A percentile compares a stretch with the other conserved stretches of the same genome.
Conservation (phyloP, 2,888 invertebrate species). For the Polia nebulosa region DNA sequence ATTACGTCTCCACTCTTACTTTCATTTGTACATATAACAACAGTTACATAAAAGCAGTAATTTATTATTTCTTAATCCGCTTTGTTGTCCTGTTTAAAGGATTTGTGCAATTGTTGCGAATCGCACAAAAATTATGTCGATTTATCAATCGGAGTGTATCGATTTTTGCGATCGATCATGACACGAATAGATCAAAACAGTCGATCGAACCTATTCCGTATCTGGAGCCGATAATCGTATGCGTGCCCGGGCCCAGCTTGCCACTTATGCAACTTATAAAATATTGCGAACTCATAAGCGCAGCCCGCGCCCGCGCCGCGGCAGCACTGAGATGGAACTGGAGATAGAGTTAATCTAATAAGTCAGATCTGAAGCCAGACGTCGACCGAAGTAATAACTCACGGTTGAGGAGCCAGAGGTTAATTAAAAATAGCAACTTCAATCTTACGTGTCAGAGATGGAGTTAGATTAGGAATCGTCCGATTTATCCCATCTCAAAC, state of each 20-base stretch:
- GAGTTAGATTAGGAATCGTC: conserved; percentile 82
- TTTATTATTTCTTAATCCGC: conserved; percentile 84
- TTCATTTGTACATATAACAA: conserved; percentile 85
- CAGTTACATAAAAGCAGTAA: conserved; percentile 83
- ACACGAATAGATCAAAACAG: conserved; percentile 80
- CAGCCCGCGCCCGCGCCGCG: conserved; percentile 73
- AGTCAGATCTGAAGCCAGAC: conserved; percentile 89
- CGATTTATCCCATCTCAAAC: conserved; percentile 77
- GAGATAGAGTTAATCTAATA: conserved; percentile 90
- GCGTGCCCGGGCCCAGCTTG: conserved; percentile 74
- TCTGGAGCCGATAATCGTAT: conserved; percentile 83
- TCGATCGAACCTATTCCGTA: conserved; percentile 78
- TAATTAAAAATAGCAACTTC: conserved; percentile 91
- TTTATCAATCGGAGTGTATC: conserved; percentile 61
- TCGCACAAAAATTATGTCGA: conserved; percentile 63
- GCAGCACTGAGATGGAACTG: conserved; percentile 83
- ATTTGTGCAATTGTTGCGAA: conserved; percentile 75
- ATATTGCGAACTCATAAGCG: conserved; percentile 88
- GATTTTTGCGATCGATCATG: conserved; percentile 75
- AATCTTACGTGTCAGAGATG: conserved; percentile 85
- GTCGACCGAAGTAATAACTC: conserved; percentile 88
- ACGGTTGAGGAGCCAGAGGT: conserved; percentile 88
- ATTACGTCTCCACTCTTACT: conserved; percentile 88
- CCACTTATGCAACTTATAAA: conserved; percentile 87
- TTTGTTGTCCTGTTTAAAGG: conserved; percentile 78